Evolutionary conservation across 2,888 invertebrate species (phyloP), one percentile per base, ranked within the genome.

Genomic region (Ornithoptera alexandrae): DNA sequence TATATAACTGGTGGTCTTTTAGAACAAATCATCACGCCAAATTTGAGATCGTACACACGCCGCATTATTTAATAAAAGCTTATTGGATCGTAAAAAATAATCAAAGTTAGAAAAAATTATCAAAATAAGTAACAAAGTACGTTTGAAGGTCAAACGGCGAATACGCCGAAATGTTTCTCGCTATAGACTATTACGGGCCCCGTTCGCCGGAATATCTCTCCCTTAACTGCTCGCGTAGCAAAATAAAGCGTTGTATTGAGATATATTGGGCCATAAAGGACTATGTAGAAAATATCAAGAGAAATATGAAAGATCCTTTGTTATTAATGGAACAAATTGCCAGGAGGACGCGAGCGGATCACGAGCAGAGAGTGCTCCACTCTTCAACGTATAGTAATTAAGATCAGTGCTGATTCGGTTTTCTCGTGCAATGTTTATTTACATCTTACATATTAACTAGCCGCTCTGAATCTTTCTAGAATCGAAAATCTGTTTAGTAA

Each of bases 261-360:
- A 66, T 69, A 69, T 66, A 69, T 69, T 66, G 62, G 30, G 53
- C 50, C 62, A 66, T 69, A 66, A 69, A 69, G 18, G 62, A 62
- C 62, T 57, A 22, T 50, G 65, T 22, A 62, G 69, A 58, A 69
- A 66, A 65, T 62, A 66, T 62, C 50, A 50, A 50, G 22, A 62
- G 65, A 66, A 66, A 69, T 69, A 69, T 69, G 62, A 69, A 46
- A 58, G 58, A 22, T 62, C 53, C 58, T 36, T 42, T 62, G 30
- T 66, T 56, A 69, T 66, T 62, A 65, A 65, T 63, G 30, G 12
- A 30, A 24, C 46, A 36, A 57, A 67, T 60, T 30, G 39, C 22
- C 57, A 15, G 17, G 20, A 57, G 56, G 53, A 42, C 62, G 57
- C 42, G 24, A 18, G 42, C 10, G 62, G 46, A 67, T 67, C 57